These are phyloP conservation scores for Onychomys leucogaster DNA, from an alignment of 2,797 vertebrate genomes.

Conservation along the genomic window DNA sequence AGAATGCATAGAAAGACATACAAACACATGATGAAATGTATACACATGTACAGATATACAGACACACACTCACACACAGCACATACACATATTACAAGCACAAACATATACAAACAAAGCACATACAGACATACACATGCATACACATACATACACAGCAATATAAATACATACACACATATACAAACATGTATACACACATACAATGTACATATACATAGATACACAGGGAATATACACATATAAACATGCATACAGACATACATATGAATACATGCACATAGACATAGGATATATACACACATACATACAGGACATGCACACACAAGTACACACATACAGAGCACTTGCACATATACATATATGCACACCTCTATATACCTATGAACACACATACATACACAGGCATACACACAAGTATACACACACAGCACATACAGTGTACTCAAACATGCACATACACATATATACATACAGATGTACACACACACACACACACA, in stretches of 20 bases:
- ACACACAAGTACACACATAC: not conserved
- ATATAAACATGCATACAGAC: not conserved
- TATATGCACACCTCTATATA: not conserved
- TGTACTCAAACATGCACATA: not conserved
- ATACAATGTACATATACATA: not conserved
- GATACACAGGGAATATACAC: not conserved
- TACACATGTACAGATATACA: not conserved
- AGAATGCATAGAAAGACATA: not conserved
- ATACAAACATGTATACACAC: too few species aligned
- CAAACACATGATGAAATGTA: not conserved
- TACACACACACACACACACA: not conserved
- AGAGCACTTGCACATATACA: not conserved
- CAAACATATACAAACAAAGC: not conserved
- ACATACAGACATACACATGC: not conserved
- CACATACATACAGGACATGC: not conserved
- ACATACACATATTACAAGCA: too few species aligned
- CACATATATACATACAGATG: not conserved
- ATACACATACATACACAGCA: not conserved
- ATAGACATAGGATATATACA: not conserved
- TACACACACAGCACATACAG: not conserved
- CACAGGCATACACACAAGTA: not conserved
- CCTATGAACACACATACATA: too few species aligned
- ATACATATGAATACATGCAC: not conserved
- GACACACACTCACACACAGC: not conserved
- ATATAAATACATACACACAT: not conserved